phyloP scores from a whole-genome alignment of 2,888 invertebrate genomes.

The Steromphala cineraria region DNA sequence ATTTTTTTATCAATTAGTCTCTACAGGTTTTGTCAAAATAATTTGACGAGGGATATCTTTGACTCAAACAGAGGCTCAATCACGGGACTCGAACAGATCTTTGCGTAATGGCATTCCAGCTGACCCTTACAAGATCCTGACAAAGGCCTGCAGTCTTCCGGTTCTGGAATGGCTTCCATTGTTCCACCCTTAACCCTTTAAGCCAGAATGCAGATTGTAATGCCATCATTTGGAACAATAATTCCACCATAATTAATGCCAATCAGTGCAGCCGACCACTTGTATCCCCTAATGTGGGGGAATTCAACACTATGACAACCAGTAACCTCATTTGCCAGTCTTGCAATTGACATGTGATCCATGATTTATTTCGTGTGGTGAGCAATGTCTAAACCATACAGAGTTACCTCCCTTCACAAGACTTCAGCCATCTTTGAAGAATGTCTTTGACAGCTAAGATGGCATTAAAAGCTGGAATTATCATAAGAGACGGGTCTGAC shows the following conservation, averaged over 20 bases:
- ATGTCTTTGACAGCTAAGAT: too few species aligned
- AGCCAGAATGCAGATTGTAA: neutral
- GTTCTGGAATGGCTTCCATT: neutral
- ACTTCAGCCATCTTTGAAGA: too few species aligned
- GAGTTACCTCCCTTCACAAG: neutral
- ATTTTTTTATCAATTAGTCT: too few species aligned
- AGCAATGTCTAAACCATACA: neutral
- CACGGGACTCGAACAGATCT: neutral
- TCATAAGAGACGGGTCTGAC: too few species aligned
- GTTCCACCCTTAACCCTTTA: neutral
- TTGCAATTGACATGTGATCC: neutral
- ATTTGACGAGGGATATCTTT: too few species aligned
- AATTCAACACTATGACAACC: neutral
- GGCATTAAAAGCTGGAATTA: too few species aligned
- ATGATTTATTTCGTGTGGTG: neutral
- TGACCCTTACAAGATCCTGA: neutral
- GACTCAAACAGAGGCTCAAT: too few species aligned
- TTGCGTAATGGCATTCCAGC: neutral
- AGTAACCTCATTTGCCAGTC: neutral
- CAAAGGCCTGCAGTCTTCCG: neutral
- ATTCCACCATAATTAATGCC: constrained; percentile 10
- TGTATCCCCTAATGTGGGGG: neutral
- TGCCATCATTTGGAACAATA: constrained; percentile 15
- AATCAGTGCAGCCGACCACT: neutral
- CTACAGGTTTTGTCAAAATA: too few species aligned